Evolutionary conservation across 2,888 invertebrate species (phyloP), one percentile per base, ranked within the genome.

Genomic region (Drosophila putrida): DNA sequence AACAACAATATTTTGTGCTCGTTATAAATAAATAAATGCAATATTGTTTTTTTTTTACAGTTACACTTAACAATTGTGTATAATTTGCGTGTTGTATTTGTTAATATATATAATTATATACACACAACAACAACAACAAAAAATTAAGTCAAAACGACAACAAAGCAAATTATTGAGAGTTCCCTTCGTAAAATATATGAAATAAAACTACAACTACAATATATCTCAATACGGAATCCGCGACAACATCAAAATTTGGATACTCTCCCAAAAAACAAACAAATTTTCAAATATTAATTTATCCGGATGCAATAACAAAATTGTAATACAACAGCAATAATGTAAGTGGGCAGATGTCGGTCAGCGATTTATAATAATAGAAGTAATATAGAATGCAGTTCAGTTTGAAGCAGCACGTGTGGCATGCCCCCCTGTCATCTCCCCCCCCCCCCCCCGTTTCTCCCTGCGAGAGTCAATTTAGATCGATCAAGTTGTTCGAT

Each of bases 71-170:
- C 70, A 76, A 67, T 80, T 77, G 77, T 79, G 71, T 71, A 71
- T 39, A 84, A 82, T 79, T 66, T 79, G 57, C 67, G 67, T 82
- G 85, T 79, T 85, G 82, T 76, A 85, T 72, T 82, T 76, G 69
- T 79, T 78, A 49, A 55, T 20, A 71, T 31, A 66, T 38, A 49
- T 44, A 58, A 64, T 39, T 53, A 61, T 58, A 76, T 55, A 41
- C 10, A 67, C 44, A 61, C 51, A 63, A 54, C 47, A 20, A 20
- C 47, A 20, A 20, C 20, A 58, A 60, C 31, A 68, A 57, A 4
- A 53, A 51, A 50, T 25, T 13, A 55, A 62, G 43, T 66, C 41
- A 58, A 49, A 31, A 46, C 44, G 50, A 59, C 49, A 50, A 41
- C 25, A 51, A 51, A 49, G 38, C 41, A 51, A 55, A 43, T 61